Percentiles rank a stretch among this genome's conserved stretches.
These are phyloP conservation scores for Callipepla squamata DNA, from an alignment of 2,113 vertebrate genomes.

Conservation along the genomic window DNA sequence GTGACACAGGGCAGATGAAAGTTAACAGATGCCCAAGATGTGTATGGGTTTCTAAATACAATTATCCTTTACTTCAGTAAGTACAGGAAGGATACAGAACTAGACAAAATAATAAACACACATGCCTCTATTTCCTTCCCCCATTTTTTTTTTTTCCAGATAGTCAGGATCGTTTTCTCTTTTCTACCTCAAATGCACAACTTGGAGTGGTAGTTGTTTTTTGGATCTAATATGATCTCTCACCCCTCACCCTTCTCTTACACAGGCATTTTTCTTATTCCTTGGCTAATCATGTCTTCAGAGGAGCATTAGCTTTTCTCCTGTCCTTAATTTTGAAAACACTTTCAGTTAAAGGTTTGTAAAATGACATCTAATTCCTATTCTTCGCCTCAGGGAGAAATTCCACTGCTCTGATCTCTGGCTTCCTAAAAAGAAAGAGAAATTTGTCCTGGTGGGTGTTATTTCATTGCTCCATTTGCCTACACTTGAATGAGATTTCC, in stretches of 20 bases:
- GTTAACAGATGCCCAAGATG: slow-evolving; percentile 44
- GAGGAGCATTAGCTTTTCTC: background rate
- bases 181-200: background rate
- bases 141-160: rapidly evolving
- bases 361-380: background rate
- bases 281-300: background rate
- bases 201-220: background rate
- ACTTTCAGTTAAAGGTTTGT: background rate
- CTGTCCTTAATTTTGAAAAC: background rate
- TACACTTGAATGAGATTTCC: background rate
- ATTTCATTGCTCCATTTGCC: background rate
- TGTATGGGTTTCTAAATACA: slow-evolving; percentile 20
- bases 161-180: background rate
- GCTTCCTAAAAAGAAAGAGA: background rate
- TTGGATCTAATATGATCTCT: background rate
- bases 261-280: background rate
- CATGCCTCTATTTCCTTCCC: slow-evolving; percentile 1
- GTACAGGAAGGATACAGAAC: slow-evolving; percentile 35
- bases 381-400: background rate
- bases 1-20: slow-evolving; percentile 47
- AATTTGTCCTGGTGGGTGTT: background rate
- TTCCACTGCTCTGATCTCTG: background rate
- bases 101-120: slow-evolving; percentile 60
- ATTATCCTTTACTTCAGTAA: background rate
- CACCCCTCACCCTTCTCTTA: background rate